Evolutionary conservation across 2,113 vertebrate species (phyloP), one percentile per base, ranked within the genome.

Genomic region (mouse (Mus musculus)): DNA sequence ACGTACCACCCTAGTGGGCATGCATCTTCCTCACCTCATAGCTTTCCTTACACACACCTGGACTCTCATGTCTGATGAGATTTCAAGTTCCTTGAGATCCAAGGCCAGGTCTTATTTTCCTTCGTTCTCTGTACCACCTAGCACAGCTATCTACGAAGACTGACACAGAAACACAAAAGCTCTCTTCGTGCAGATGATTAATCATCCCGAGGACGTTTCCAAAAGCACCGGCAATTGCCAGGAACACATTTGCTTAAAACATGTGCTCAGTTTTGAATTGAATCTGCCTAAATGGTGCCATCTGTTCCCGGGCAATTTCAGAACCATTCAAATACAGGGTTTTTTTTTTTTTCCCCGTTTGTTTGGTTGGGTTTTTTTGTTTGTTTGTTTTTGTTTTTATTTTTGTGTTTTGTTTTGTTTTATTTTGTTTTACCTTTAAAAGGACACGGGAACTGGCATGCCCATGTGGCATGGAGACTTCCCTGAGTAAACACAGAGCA

Each of bases 241-340:
- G 75, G 85, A 96, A 90, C 93, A 96, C 97, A 97, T 97, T 97
- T 97, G 92, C 93, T 96, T 87, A 91, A 96, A 97, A 96, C 89
- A 92, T 96, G 97, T 2, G 1, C 94, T 96, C 82, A 75, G 93
- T 95, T 96, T 94, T 97, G 95, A 95, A 97, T 52, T 96, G 95
- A 95, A 92, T 97, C 97, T 95, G 90, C 92, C 97, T 97, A 98
- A 97, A 89, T 87, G 86, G 49, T 95, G 96, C 97, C 97, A 97
- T 98, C 96, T 98, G 97, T 97, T 97, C 94, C 92, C 49, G 84
- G 63, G 92, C 95, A 92, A 71, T 88, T 96, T 97, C 90, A 94
- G 65, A 97, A 96, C 95, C 39, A 9, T 90, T 97, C 96, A 84
- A 95, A 75, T 96, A 92, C 36, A 26, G 73, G 63, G 91, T 65